Conservation (phyloP, 2,888 invertebrate species). For the Polylopha cassiicola region DNA sequence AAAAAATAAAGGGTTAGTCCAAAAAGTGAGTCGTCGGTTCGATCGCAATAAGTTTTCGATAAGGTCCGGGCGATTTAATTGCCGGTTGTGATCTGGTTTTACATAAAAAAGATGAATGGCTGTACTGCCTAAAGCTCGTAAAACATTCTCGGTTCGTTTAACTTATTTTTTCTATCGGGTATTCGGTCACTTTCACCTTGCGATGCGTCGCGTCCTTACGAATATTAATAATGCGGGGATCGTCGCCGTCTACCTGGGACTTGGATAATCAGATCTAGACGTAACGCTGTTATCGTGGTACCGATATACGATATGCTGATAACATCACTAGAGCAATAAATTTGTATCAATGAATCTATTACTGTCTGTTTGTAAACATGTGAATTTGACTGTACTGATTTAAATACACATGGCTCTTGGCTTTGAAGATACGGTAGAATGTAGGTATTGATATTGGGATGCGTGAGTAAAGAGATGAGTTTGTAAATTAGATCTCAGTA, state of each 20-base stretch:
- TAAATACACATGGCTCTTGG: constrained; percentile 3
- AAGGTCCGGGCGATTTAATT: constrained; percentile 76
- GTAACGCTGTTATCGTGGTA: constrained; percentile 53
- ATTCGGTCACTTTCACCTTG: constrained; percentile 68
- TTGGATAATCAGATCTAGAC: constrained; percentile 58
- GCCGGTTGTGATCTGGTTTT: constrained; percentile 76
- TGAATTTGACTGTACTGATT: constrained; percentile 19
- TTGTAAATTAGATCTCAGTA: constrained; percentile 72
- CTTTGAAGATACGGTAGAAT: too few species aligned
- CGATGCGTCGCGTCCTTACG: constrained; percentile 41
- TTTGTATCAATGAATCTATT: constrained; percentile 28
- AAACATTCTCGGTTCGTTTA: constrained; percentile 62
- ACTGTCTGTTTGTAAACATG: constrained; percentile 23
- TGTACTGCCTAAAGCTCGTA: constrained; percentile 64
- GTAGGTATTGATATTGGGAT: too few species aligned
- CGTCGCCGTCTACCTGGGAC: constrained; percentile 45
- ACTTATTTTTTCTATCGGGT: constrained; percentile 62
- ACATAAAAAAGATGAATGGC: constrained; percentile 76
- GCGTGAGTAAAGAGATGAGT: constrained; percentile 50
- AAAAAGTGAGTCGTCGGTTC: constrained; percentile 75
- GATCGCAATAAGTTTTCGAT: constrained; percentile 78
- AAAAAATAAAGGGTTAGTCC: constrained; percentile 75
- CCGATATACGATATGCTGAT: constrained; percentile 37
- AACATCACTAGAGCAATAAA: constrained; percentile 35
- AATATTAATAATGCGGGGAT: constrained; percentile 59